phyloP scores from a whole-genome alignment of 2,888 invertebrate species.

The Diploptera punctata region DNA sequence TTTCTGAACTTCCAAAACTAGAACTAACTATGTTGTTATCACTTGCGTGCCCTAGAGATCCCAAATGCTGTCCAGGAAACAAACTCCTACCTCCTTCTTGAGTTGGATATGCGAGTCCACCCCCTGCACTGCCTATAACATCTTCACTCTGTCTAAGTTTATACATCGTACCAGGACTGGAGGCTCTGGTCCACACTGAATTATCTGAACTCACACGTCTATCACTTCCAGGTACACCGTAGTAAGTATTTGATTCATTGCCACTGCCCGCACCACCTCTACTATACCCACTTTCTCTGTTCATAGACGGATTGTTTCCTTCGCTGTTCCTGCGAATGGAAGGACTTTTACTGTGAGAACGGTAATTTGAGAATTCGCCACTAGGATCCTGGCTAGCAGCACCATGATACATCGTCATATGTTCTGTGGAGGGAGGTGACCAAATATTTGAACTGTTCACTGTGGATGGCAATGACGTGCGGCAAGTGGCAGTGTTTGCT shows the following conservation, averaged over 20 bases:
- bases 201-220: constrained; percentile 23
- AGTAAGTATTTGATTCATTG: constrained; percentile 1
- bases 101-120: constrained; percentile 15
- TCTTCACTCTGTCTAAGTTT: constrained; percentile 26
- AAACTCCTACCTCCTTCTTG: background rate
- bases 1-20: constrained; percentile 17
- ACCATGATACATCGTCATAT: constrained; percentile 3
- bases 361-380: background rate
- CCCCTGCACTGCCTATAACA: constrained; percentile 18
- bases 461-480: background rate
- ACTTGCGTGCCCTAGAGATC: background rate
- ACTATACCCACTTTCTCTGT: constrained; percentile 4
- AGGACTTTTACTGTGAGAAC: background rate
- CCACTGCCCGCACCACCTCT: background rate
- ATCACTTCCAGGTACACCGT: constrained; percentile 22
- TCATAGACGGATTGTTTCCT: background rate
- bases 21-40: constrained; percentile 1
- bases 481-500: constrained; percentile 3
- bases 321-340: constrained; percentile 21
- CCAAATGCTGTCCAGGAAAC: constrained; percentile 15
- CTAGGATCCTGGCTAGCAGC: background rate
- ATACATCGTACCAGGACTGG: constrained; percentile 12
- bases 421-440: background rate
- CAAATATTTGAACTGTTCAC: background rate
- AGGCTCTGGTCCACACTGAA: constrained; percentile 6